Percentiles rank a stretch among this genome's conserved stretches.
Conservation (phyloP, 2,888 invertebrate species). For the Hetaerina titia region DNA sequence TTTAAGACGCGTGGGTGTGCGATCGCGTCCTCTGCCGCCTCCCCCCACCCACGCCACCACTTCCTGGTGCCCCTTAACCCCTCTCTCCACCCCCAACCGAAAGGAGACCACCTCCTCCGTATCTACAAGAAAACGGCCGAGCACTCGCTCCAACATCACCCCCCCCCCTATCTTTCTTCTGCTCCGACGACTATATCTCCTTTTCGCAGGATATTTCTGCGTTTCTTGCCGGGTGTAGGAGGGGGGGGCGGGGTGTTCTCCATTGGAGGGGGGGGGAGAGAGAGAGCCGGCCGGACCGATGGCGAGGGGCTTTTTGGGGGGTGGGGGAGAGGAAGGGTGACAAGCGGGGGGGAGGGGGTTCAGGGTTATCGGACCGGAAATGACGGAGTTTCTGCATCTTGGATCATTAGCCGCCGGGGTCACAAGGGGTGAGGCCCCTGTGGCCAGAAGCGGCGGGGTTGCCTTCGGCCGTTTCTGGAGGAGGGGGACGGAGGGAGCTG, state of each 20-base stretch:
- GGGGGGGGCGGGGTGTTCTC: background rate
- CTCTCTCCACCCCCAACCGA: background rate
- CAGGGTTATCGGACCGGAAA: slow-evolving; percentile 56
- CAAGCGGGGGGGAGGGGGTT: background rate
- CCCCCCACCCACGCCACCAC: background rate
- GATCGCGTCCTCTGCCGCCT: background rate
- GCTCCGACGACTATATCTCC: background rate
- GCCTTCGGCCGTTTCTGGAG: background rate
- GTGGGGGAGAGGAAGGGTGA: background rate
- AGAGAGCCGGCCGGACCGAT: background rate
- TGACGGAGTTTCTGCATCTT: slow-evolving; percentile 50
- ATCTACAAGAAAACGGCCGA: slow-evolving; percentile 2
- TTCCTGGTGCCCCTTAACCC: background rate
- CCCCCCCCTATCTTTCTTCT: background rate
- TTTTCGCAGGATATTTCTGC: slow-evolving; percentile 10
- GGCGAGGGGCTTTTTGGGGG: background rate
- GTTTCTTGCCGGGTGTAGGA: background rate
- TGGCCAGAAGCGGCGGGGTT: background rate
- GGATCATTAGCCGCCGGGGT: slow-evolving; percentile 52
- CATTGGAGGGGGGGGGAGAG: background rate
- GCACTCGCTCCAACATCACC: background rate
- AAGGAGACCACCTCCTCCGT: background rate
- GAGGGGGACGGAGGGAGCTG: background rate
- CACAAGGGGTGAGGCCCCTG: background rate
- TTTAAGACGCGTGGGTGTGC: background rate